Base-by-base conservation (phyloP, 2,113 vertebrate species). In the Mastomys coucha region DNA sequence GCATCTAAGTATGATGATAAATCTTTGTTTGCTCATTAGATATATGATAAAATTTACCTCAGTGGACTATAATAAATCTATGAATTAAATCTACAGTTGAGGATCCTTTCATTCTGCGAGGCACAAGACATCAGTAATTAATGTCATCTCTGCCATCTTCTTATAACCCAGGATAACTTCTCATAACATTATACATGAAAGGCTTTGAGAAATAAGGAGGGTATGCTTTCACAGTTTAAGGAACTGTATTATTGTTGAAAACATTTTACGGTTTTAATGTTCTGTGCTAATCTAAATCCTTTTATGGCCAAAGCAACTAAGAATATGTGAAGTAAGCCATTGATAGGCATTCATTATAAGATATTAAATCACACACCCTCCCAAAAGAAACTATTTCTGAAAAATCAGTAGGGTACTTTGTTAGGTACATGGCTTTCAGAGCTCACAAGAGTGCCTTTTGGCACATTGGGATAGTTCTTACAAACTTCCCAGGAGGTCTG, bases 261-360 rank as follows among this genome's bases (percentile, higher is more conserved):
- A 75, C 16, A 58, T 86, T 95, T 93, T 95, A 75, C 17, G n/a
- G 36, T 94, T 96, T 84, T 93, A 91, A 72, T 91, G 11, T 36
- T 88, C 31, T 88, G 28, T 93, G 73, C 39, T 95, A 93, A 93
- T 95, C 88, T 96, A 92, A 81, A 96, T 93, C 26, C 73, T 94
- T 93, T 93, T 91, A 88, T 95, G 90, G 75, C 33, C 75, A 72
- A 72, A 78, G 90, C 28, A 95, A 77, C 72, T 87, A 89, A 96
- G 94, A 72, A 86, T 33, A 72, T 96, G 39, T 91, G 51, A 97
- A 97, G 45, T 81, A 28, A 94, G 53, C 28, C 20, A 89, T 24
- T 31, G 81, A 88, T n/a, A 94, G 53, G 87, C 94, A 56, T 69
- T 92, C 84, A 93, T 84, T 93, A 92, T 96, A 95, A 97, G 96